A percentile compares a stretch with the other conserved stretches of the same genome.
phyloP scores from a whole-genome alignment of 1,140 invertebrate species.

The Drosophila orena region DNA sequence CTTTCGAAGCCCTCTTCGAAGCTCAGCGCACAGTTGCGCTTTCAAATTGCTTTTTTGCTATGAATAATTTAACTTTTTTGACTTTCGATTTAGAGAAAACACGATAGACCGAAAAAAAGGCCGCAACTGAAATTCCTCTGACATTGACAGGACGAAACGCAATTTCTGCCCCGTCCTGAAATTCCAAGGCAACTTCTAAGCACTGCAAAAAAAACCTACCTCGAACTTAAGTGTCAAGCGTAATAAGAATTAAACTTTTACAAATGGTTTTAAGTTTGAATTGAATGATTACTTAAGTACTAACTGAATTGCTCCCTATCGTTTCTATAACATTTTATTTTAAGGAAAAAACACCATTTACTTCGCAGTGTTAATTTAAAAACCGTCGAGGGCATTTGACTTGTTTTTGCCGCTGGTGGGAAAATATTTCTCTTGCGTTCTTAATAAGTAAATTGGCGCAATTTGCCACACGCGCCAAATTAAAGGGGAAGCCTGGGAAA shows the following conservation, averaged over 20 bases:
- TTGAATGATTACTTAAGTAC: neutral
- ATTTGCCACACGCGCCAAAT: constrained; percentile 79
- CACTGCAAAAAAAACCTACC: constrained; percentile 21
- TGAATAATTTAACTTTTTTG: constrained; percentile 83
- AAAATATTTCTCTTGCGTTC: constrained; percentile 52
- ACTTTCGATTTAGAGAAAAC: constrained; percentile 77
- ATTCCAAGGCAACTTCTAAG: constrained; percentile 31
- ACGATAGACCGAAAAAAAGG: constrained; percentile 51
- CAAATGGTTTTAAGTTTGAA: neutral
- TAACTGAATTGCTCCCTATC: neutral
- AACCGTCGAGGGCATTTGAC: constrained; percentile 12
- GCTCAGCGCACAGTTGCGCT: constrained; percentile 33
- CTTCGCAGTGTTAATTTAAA: constrained; percentile 28
- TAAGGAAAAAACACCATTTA: neutral
- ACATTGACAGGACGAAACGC: constrained; percentile 80
- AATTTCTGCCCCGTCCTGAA: constrained; percentile 53
- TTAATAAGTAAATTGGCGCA: constrained; percentile 79
- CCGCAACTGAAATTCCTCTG: constrained; percentile 66
- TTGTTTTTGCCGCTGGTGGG: constrained; percentile 42
- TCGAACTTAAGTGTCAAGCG: neutral
- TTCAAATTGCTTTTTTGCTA: constrained; percentile 78
- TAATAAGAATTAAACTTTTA: neutral
- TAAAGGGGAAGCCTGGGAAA: constrained; percentile 70
- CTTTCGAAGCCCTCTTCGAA: neutral
- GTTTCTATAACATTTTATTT: neutral